Evolutionary conservation across 2,888 invertebrate genomes (phyloP).

Genomic region (Drosophila borealis): DNA sequence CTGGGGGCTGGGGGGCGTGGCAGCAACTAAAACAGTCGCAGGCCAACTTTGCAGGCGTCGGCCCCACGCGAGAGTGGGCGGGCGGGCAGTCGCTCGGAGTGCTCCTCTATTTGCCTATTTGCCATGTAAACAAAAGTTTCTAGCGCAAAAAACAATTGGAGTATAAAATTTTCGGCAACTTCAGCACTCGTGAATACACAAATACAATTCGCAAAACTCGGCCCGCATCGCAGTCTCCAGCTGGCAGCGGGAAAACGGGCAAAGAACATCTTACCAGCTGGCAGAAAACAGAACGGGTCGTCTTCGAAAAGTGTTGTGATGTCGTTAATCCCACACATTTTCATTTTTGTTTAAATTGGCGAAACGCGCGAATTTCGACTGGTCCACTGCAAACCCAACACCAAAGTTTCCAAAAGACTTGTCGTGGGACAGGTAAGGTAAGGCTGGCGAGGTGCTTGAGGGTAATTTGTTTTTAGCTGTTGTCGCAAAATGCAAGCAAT

Average conservation of each 20-base stretch:
- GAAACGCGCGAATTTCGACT: constrained; percentile 48
- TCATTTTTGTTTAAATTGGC: constrained; percentile 39
- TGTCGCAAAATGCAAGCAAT: background rate
- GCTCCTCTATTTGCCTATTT: constrained; percentile 72
- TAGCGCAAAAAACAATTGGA: constrained; percentile 74
- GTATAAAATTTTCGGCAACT: constrained; percentile 56
- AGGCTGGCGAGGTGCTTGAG: background rate
- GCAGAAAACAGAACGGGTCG: background rate
- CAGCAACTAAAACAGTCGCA: constrained; percentile 50
- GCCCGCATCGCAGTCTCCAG: constrained; percentile 63
- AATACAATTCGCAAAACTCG: constrained; percentile 42
- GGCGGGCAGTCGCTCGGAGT: constrained; percentile 22
- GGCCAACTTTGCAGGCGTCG: constrained; percentile 32
- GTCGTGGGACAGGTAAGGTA: background rate
- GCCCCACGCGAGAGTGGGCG: constrained; percentile 20
- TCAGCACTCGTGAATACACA: constrained; percentile 19
- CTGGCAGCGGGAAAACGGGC: constrained; percentile 46
- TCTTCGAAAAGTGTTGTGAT: constrained; percentile 1
- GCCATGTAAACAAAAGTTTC: constrained; percentile 78
- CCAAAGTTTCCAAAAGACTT: constrained; percentile 16
- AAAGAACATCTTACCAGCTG: constrained; percentile 39
- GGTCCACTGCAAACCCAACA: constrained; percentile 47
- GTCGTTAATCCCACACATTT: constrained; percentile 29
- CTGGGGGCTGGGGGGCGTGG: constrained; percentile 38
- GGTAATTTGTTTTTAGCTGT: background rate